Percentiles rank a stretch among this genome's conserved stretches.
These are phyloP conservation scores for Hydropsyche tenuis DNA, from an alignment of 1,140 invertebrate species.

Conservation along the genomic window DNA sequence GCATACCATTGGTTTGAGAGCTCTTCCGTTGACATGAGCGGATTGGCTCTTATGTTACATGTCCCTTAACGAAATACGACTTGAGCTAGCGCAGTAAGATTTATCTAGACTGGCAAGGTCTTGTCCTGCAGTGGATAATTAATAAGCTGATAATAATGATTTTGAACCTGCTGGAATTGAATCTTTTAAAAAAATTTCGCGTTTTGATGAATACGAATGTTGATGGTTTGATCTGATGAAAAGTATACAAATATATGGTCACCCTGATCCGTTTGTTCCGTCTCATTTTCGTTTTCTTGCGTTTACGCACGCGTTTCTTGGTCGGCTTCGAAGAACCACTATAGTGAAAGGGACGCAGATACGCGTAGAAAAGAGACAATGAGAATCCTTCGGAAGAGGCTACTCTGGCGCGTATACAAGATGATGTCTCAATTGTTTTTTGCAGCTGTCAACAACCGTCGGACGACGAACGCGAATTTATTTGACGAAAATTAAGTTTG, in stretches of 20 bases:
- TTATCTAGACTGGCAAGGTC: too few species aligned
- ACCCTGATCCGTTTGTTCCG: neutral
- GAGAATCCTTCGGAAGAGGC: slow-evolving; percentile 13
- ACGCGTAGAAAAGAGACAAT: neutral
- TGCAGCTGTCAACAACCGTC: neutral
- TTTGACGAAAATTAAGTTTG: neutral
- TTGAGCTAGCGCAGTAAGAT: too few species aligned
- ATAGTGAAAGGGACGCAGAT: neutral
- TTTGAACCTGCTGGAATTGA: too few species aligned
- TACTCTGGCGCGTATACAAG: neutral
- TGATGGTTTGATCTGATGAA: neutral
- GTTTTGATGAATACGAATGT: too few species aligned
- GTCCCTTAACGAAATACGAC: too few species aligned
- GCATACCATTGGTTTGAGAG: too few species aligned
- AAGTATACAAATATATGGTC: slow-evolving; percentile 12
- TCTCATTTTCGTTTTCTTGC: slow-evolving; percentile 14
- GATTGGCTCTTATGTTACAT: too few species aligned
- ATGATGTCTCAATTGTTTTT: slow-evolving; percentile 29
- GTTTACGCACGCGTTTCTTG: slow-evolving; percentile 17
- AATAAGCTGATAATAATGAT: too few species aligned
- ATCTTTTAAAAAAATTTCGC: too few species aligned
- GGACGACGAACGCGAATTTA: neutral
- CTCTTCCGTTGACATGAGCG: too few species aligned
- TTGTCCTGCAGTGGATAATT: too few species aligned
- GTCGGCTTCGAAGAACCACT: neutral